Conservation (phyloP, 2,113 vertebrate genomes). For the Danio rerio region DNA sequence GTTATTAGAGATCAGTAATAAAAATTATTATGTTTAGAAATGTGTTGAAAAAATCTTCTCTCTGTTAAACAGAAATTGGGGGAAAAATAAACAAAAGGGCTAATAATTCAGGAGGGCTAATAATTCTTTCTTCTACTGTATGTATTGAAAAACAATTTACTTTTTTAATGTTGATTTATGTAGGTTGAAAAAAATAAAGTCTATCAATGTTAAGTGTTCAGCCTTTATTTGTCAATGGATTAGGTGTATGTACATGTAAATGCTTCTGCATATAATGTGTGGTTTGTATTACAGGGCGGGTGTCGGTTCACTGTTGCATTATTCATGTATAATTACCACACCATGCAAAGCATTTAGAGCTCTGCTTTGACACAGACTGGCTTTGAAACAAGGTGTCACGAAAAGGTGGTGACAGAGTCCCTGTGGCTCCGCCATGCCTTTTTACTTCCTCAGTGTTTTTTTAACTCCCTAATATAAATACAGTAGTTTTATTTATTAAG, state of each 20-base stretch:
- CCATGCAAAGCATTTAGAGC: conserved; percentile 46
- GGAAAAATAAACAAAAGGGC: too few relatives aligned
- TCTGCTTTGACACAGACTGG: conserved; percentile 37
- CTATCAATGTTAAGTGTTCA: background rate
- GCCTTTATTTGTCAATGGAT: conserved; percentile 44
- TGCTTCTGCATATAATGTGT: conserved; percentile 41
- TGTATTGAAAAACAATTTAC: too few relatives aligned
- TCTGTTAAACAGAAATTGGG: too few relatives aligned
- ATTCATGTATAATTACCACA: conserved; percentile 55
- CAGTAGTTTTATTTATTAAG: background rate
- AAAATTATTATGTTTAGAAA: too few relatives aligned
- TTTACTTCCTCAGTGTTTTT: background rate
- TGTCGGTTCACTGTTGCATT: conserved; percentile 45
- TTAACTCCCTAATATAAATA: background rate
- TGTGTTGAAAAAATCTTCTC: too few relatives aligned
- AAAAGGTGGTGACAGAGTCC: conserved; percentile 14
- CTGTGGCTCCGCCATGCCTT: background rate
- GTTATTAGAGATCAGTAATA: too few relatives aligned
- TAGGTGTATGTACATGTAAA: background rate
- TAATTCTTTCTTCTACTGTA: too few relatives aligned
- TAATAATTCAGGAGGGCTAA: too few relatives aligned
- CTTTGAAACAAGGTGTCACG: background rate
- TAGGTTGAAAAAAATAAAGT: too few relatives aligned
- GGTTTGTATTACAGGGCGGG: conserved; percentile 44
- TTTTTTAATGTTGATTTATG: too few relatives aligned